Conservation (phyloP, 2,113 vertebrate genomes). For the Microcebus lehilahytsara region DNA sequence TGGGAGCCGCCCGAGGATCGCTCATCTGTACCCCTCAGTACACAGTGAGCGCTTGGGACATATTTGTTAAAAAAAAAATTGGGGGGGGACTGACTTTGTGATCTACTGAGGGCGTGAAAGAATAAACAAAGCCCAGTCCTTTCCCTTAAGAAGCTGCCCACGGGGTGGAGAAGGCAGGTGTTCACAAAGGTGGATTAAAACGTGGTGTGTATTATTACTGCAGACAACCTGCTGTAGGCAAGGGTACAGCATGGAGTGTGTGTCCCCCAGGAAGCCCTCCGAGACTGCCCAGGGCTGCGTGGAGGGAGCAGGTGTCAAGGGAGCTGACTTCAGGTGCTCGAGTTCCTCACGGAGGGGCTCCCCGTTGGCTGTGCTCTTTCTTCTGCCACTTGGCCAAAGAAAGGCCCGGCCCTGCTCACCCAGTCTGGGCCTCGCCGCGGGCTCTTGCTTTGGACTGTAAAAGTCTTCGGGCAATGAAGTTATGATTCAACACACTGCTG, state of each 20-base stretch:
- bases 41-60: not conserved
- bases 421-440: not conserved
- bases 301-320: not conserved
- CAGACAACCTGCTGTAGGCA: not conserved
- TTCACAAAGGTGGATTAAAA: not conserved
- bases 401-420: not conserved
- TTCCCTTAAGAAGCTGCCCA: not conserved
- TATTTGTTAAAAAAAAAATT: not conserved
- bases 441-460: not conserved
- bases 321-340: not conserved
- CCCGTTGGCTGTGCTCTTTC: not conserved
- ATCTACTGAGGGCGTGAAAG: not conserved
- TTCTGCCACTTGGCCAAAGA: not conserved
- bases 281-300: not conserved
- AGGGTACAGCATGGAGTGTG: not conserved
- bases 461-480: not conserved
- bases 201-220: not conserved
- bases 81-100: not conserved
- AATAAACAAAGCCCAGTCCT: not conserved
- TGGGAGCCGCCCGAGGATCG: not conserved
- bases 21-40: not conserved
- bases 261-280: not conserved
- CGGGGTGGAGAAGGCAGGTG: not conserved
- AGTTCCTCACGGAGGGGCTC: not conserved
- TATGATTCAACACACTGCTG: not conserved